Evolutionary conservation across 2,888 invertebrate species (phyloP).

Genomic region (Druceiella hillmani): DNA sequence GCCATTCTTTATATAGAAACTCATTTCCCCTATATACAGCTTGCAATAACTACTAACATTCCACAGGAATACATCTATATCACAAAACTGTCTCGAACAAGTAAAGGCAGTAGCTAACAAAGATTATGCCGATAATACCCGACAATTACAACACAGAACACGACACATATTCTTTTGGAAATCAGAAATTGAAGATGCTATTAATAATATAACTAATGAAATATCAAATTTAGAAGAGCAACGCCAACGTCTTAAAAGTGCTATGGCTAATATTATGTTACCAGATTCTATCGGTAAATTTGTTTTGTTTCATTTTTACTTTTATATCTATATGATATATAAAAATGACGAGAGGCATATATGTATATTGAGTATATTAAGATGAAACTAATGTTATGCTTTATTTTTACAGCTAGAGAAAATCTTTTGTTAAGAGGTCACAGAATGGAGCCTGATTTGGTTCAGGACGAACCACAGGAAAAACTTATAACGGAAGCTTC

Average conservation of each 20-base stretch:
- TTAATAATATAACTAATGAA: slow-evolving; percentile 61
- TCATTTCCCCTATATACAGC: too few species aligned
- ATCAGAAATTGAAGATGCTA: slow-evolving; percentile 57
- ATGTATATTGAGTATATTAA: too few species aligned
- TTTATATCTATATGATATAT: too few species aligned
- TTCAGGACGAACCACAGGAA: slow-evolving; percentile 70
- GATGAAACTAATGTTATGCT: too few species aligned
- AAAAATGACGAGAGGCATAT: too few species aligned
- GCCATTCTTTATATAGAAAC: too few species aligned
- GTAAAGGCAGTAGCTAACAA: slow-evolving; percentile 31
- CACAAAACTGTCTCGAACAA: slow-evolving; percentile 34
- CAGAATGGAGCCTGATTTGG: slow-evolving; percentile 67
- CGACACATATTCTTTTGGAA: slow-evolving; percentile 62
- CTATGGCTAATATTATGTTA: slow-evolving; percentile 59
- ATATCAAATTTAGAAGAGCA: slow-evolving; percentile 59
- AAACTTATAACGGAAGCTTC: slow-evolving; percentile 67
- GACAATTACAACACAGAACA: slow-evolving; percentile 49
- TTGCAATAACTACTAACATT: too few species aligned
- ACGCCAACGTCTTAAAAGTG: slow-evolving; percentile 58
- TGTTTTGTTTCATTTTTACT: too few species aligned
- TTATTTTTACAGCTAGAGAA: slow-evolving; percentile 52
- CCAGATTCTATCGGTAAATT: slow-evolving; percentile 63
- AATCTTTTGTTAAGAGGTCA: slow-evolving; percentile 62
- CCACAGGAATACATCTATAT: slow-evolving; percentile 29
- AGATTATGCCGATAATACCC: slow-evolving; percentile 51